Percentiles rank a stretch among this genome's conserved stretches.
phyloP scores from a whole-genome alignment of 64 coral and sea anemone genomes.

The Actinia equina region DNA sequence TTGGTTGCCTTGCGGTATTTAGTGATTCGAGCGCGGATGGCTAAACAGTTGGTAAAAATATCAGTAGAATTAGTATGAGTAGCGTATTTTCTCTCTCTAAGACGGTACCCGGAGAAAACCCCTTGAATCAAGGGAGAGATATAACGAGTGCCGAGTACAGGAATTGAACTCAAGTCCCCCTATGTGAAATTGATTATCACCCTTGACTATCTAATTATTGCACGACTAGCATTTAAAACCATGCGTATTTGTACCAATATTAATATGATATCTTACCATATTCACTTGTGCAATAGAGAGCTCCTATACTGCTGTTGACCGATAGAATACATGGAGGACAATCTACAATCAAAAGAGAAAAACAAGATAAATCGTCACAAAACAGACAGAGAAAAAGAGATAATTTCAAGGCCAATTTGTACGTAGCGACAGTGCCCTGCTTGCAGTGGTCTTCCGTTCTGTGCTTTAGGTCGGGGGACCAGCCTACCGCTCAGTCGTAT shows the following conservation, averaged over 20 bases:
- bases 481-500: too few species aligned
- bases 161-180: too few species aligned
- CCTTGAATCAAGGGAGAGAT: too few species aligned
- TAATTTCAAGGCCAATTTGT: too few species aligned
- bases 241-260: too few species aligned
- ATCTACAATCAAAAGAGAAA: not conserved
- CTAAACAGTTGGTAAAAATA: not conserved
- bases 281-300: not conserved
- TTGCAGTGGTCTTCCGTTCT: too few species aligned
- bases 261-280: constrained; percentile 7
- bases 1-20: not conserved
- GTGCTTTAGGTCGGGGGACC: too few species aligned
- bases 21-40: constrained; percentile 6
- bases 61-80: not conserved
- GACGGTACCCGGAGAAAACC: not conserved
- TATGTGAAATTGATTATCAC: too few species aligned
- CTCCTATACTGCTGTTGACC: not conserved
- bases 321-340: not conserved
- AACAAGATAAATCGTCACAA: not conserved
- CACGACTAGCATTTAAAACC: too few species aligned
- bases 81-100: not conserved
- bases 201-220: too few species aligned
- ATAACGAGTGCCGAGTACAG: not conserved
- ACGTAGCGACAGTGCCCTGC: too few species aligned
- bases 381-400: too few species aligned